phyloP scores from a whole-genome alignment of 2,888 invertebrate species.

The Eupithecia vulgata region DNA sequence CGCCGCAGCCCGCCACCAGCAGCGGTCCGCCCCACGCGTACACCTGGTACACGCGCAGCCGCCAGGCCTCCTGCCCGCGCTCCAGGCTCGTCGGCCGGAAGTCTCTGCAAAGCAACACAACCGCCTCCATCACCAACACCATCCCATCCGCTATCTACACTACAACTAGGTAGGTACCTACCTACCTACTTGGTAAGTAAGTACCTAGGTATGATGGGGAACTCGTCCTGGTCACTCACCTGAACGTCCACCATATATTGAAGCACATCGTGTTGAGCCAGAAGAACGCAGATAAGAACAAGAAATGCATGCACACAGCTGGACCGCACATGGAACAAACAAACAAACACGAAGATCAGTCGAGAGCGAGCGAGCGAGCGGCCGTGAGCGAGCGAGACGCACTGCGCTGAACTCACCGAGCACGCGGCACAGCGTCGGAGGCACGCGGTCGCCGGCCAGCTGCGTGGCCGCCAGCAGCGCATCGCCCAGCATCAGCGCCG shows the following conservation, averaged over 20 bases:
- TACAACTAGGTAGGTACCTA: neutral
- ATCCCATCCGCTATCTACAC: no score
- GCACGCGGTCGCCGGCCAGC: constrained; percentile 86
- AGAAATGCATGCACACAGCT: constrained; percentile 94
- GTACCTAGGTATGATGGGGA: no score
- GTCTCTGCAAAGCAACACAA: constrained; percentile 82
- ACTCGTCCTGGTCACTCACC: constrained; percentile 81
- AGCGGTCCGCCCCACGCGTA: constrained; percentile 95
- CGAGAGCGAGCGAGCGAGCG: constrained; percentile 77
- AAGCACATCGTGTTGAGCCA: constrained; percentile 98
- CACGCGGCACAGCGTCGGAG: constrained; percentile 85
- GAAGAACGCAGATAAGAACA: constrained; percentile 95
- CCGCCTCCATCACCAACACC: no score
- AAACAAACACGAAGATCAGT: constrained; percentile 32
- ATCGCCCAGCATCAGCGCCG: constrained; percentile 92
- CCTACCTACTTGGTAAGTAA: no score
- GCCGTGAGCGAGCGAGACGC: constrained; percentile 83
- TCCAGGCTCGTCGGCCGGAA: constrained; percentile 93
- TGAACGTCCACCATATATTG: constrained; percentile 97
- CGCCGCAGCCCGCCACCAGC: constrained; percentile 89
- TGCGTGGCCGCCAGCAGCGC: constrained; percentile 91
- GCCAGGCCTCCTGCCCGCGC: constrained; percentile 92
- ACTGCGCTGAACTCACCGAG: constrained; percentile 85
- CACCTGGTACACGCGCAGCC: constrained; percentile 90
- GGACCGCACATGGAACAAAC: constrained; percentile 68